Evolutionary conservation across 2,113 vertebrate genomes (phyloP), one percentile per base, ranked within the genome.

Genomic region (Dicerorhinus sumatrensis): DNA sequence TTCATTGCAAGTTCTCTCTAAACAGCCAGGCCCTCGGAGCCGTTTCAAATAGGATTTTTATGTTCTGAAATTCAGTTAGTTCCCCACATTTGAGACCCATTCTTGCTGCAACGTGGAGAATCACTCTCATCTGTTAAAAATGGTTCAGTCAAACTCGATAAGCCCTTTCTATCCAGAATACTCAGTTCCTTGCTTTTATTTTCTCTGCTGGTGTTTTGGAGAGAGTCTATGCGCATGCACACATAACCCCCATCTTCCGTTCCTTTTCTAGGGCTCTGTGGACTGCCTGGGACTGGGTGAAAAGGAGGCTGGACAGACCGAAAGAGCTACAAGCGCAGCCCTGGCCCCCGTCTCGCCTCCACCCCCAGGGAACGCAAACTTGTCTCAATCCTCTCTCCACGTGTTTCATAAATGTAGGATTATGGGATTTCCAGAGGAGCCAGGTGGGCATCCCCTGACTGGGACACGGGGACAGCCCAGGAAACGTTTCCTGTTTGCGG

Each of bases 391-490:
- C 92, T 91, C 83, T 83, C 76, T 82, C 84, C 76, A 98, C 0
- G 97, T 98, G 98, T 98, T 98, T 98, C 98, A 97, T 98, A 97
- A 98, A 98, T 69, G 94, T 63, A 51, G 96, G 97, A 97, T 96
- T 98, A 98, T 70, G 75, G 96, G 96, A 92, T 98, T 98, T 98
- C 87, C 97, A 97, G 97, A 62, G 96, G 93, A 85, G 33, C 62
- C 96, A 97, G 94, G 97, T 92, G 93, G 97, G 97, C 96, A 94
- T 76, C 94, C 46, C 82, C 63, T 90, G 90, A 65, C 88, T 81
- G 92, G 82, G 93, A 92, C 54, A n/a, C 23, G 75, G 96, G 95
- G 96, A 96, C 96, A 97, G 93, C 91, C 79, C 89, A 58, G 91
- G 92, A 82, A 58, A 87, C 0, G 0, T 87, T 93, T 94, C 48